Evolutionary conservation across 2,797 vertebrate species (phyloP), one percentile per base, ranked within the genome.

Genomic region (Poeciliopsis presidionis): DNA sequence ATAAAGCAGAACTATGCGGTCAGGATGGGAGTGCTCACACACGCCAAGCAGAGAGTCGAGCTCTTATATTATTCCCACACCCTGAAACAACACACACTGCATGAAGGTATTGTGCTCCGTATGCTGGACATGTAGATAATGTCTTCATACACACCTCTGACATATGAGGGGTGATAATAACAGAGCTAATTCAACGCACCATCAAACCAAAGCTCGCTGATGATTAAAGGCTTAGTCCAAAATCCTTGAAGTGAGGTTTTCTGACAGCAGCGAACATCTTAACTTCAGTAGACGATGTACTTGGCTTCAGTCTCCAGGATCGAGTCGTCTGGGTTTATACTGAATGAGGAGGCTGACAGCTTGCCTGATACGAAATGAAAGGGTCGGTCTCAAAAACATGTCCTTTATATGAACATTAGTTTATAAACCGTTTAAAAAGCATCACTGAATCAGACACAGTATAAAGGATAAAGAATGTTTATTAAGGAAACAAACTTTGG

Each of bases 1-100:
- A 83, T 70, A 81, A 91, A 86, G 45, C 82, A 87, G 78, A 87
- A 76, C 79, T 46, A 2, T 77, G 79, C n/a, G 83, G 69, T 70
- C 75, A 61, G 55, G 77, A 49, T 57, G 65, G 71, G 75, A 67
- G 18, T 63, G 81, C 82, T 83, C 80, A 51, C 63, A 46, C 76
- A 78, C 61, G 49, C 47, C 76, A 47, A 63, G 70, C 75, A 70
- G n/a, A 46, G 77, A 72, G 77, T 72, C 55, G 49, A 41, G 71
- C 73, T 76, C 78, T 79, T 46, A 45, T 7, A 61, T 73, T 55
- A 79, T 72, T 83, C 78, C 72, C 83, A 43, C 78, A 74, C 65
- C 74, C 74, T 46, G 20, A 49, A 53, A 41, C 75, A 65, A 36
- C 45, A 36, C 16, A 51, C 51, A 55, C 71, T 59, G 75, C 63